A percentile compares a stretch with the other conserved stretches of the same genome.
phyloP scores from a whole-genome alignment of 37 sponge, comb jelly and placozoan species.

The Hexactinellida sp. region DNA sequence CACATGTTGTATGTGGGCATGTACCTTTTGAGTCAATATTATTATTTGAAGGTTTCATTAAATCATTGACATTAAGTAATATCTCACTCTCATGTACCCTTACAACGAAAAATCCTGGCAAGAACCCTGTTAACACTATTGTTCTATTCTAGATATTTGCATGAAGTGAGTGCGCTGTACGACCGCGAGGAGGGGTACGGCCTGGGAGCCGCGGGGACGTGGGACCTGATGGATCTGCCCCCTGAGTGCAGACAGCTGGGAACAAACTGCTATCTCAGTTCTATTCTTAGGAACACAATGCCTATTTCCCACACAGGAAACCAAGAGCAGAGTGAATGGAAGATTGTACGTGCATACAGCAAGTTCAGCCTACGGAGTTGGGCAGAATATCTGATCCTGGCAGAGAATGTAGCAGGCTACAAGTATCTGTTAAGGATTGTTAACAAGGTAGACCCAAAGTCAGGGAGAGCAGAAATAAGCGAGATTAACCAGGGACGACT shows the following conservation, averaged over 20 bases:
- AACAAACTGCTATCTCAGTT: neutral
- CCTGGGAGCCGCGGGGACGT: neutral
- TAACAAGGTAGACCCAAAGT: neutral
- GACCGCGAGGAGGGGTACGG: neutral
- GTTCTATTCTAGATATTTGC: neutral
- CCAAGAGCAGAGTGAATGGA: neutral
- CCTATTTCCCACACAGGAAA: neutral
- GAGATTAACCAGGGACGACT: neutral
- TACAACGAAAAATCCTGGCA: too few species aligned
- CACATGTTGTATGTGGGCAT: too few species aligned
- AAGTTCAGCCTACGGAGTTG: neutral
- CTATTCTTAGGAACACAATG: neutral
- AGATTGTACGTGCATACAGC: neutral
- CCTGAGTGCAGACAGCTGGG: neutral
- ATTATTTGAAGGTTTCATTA: too few species aligned
- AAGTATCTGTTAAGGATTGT: neutral
- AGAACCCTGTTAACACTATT: neutral
- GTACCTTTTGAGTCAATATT: too few species aligned
- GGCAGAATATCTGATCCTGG: neutral
- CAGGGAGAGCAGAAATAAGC: neutral
- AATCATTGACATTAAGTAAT: too few species aligned
- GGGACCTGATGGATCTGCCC: neutral
- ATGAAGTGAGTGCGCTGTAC: neutral
- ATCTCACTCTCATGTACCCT: too few species aligned
- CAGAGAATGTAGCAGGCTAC: neutral